Evolutionary conservation across 2,888 invertebrate species (phyloP).

Genomic region (Tetheella fluctuosa): DNA sequence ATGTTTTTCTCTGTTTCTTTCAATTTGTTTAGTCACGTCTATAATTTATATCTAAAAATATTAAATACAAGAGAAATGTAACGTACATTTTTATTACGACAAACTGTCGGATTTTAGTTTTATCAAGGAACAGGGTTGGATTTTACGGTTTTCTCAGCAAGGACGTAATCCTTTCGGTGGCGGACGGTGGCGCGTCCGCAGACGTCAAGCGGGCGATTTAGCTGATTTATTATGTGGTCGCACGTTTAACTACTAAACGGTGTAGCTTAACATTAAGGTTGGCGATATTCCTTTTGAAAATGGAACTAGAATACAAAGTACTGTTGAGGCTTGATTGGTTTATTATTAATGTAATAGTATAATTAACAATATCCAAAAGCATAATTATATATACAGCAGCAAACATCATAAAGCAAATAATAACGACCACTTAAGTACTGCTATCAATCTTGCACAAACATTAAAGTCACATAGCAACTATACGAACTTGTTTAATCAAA

Average conservation of each 20-base stretch:
- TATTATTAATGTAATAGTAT: too few relatives aligned
- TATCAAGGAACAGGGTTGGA: conserved; percentile 32
- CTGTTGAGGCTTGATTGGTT: background rate
- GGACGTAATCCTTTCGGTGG: conserved; percentile 33
- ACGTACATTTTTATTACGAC: conserved; percentile 9
- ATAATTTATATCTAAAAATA: background rate
- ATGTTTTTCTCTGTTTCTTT: too few relatives aligned
- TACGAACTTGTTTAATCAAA: too few relatives aligned
- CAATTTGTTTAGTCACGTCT: background rate
- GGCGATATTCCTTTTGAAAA: conserved; percentile 17
- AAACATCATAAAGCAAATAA: too few relatives aligned
- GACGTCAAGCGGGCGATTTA: conserved; percentile 48
- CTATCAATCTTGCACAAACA: too few relatives aligned
- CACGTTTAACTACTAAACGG: conserved; percentile 21
- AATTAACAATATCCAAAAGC: too few relatives aligned
- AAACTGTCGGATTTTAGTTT: conserved; percentile 38
- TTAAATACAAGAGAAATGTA: background rate
- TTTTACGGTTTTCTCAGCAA: conserved; percentile 37
- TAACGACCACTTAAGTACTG: too few relatives aligned
- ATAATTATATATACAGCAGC: too few relatives aligned
- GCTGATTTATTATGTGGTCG: conserved; percentile 52
- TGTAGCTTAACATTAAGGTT: background rate
- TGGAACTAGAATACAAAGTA: too few relatives aligned
- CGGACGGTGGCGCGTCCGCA: conserved; percentile 33
- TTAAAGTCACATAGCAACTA: background rate